Evolutionary conservation across 2,888 invertebrate genomes (phyloP).

Genomic region (Drosophila picticornis): DNA sequence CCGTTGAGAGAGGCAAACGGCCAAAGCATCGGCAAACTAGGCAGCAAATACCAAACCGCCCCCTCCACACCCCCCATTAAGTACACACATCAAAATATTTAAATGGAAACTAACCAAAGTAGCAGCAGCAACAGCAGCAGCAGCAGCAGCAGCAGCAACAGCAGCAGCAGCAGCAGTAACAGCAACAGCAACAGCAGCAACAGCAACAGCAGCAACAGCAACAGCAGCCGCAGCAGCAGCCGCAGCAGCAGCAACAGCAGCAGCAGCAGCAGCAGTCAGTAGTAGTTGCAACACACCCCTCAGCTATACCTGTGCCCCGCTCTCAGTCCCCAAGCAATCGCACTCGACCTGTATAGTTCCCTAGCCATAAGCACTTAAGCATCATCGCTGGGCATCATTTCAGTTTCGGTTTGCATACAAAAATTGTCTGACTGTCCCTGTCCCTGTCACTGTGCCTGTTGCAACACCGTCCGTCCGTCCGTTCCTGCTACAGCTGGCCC

Average conservation of each 20-base stretch:
- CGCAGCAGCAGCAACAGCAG: background rate
- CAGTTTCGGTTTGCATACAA: background rate
- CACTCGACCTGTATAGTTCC: slow-evolving; percentile 1
- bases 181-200: background rate
- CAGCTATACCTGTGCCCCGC: background rate
- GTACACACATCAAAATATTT: slow-evolving; percentile 75
- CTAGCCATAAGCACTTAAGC: slow-evolving; percentile 37
- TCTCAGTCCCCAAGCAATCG: background rate
- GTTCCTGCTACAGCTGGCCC: background rate
- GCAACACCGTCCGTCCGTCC: too few relatives aligned
- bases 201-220: slow-evolving; percentile 16
- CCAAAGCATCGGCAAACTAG: slow-evolving; percentile 20
- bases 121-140: slow-evolving; percentile 35
- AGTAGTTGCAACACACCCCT: background rate
- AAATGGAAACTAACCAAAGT: slow-evolving; percentile 80
- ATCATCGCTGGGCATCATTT: slow-evolving; percentile 12
- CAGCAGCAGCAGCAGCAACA: background rate
- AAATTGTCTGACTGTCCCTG: background rate
- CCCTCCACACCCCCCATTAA: slow-evolving; percentile 18
- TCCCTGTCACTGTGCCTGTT: background rate
- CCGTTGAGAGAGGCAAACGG: slow-evolving; percentile 1
- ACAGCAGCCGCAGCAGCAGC: background rate
- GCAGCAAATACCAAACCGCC: slow-evolving; percentile 38
- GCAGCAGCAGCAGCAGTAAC: background rate
- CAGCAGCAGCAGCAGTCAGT: background rate